Evolutionary conservation across 2,113 vertebrate genomes (phyloP).

Genomic region (Muntiacus reevesi): DNA sequence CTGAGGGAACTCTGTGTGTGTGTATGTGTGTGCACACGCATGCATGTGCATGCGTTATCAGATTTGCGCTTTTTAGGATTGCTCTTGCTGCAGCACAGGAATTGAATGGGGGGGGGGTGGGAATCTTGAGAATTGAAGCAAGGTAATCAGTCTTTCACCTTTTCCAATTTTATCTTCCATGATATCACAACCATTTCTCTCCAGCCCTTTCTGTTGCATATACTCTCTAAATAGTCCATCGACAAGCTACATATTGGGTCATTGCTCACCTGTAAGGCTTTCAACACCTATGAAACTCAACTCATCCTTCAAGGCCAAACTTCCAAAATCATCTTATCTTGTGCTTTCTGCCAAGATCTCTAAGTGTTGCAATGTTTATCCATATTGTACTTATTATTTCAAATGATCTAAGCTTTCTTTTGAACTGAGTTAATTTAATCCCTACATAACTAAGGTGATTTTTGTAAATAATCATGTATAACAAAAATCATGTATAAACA

Average conservation of each 20-base stretch:
- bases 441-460: neutral
- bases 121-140: neutral
- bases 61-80: neutral
- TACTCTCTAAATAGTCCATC: neutral
- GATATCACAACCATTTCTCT: neutral
- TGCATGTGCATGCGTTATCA: neutral
- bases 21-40: neutral
- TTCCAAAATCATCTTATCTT: slow-evolving; percentile 26
- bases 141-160: neutral
- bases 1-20: slow-evolving; percentile 24
- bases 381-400: neutral
- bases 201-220: neutral
- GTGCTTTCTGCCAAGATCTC: slow-evolving; percentile 64
- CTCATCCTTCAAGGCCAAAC: neutral
- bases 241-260: neutral
- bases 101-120: neutral
- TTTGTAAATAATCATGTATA: slow-evolving; percentile 42
- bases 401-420: slow-evolving; percentile 14
- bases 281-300: neutral
- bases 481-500: neutral
- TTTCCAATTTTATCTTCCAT: neutral
- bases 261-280: neutral
- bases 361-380: neutral
- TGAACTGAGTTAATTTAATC: neutral
- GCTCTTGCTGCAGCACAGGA: neutral